These are phyloP conservation scores for western clawed frog (Xenopus tropicalis) DNA, from an alignment of 2,113 vertebrate genomes.

Conservation along the genomic window DNA sequence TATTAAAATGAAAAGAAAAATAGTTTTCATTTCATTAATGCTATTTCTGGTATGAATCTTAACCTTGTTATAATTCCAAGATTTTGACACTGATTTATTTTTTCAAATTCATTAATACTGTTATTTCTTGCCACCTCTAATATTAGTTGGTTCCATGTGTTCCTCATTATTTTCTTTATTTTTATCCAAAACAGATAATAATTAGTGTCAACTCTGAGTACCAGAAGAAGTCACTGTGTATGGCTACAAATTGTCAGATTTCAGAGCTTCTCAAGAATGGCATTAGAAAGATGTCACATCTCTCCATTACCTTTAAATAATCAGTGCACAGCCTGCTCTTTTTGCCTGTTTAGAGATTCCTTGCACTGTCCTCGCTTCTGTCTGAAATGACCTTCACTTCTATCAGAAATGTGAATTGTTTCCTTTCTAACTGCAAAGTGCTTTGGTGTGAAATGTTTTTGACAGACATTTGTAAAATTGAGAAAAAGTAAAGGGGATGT, in stretches of 20 bases:
- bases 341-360: constrained; percentile 28
- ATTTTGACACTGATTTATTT: too few relatives aligned
- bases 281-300: constrained; percentile 8
- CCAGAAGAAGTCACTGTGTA: neutral
- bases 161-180: too few relatives aligned
- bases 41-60: too few relatives aligned
- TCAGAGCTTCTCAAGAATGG: constrained; percentile 1
- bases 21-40: too few relatives aligned
- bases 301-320: constrained; percentile 17
- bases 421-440: constrained; percentile 36
- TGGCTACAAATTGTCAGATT: neutral
- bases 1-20: too few relatives aligned
- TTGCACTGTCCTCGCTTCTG: constrained; percentile 15
- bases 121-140: too few relatives aligned
- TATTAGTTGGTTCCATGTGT: too few relatives aligned
- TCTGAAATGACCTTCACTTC: constrained; percentile 39
- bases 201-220: neutral
- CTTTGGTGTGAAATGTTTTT: constrained; percentile 44
- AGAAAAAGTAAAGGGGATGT: constrained; percentile 23
- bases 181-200: neutral
- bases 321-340: neutral
- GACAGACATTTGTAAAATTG: constrained; percentile 37
- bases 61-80: too few relatives aligned
- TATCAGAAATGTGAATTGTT: constrained; percentile 37
- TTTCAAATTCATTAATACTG: too few relatives aligned